A percentile compares a stretch with the other conserved stretches of the same genome.
phyloP scores from a whole-genome alignment of 1,140 invertebrate species.

The Sycophila sp. region DNA sequence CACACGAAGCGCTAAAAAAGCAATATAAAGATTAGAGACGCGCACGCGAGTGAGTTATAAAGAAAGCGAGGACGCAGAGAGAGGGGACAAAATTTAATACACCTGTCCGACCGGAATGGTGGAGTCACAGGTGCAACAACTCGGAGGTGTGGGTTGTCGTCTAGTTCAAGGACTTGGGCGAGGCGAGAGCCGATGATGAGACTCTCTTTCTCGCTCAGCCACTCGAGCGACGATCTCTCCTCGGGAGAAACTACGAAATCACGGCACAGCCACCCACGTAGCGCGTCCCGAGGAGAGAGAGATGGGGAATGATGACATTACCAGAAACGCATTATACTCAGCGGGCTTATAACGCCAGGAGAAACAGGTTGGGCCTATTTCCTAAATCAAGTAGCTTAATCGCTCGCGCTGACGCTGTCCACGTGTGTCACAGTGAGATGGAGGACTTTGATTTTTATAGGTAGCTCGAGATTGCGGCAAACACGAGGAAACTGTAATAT shows the following conservation, averaged over 20 bases:
- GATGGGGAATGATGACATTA: constrained; percentile 25
- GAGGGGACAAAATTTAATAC: constrained; percentile 34
- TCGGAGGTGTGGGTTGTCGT: neutral
- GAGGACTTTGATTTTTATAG: neutral
- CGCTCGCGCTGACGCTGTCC: neutral
- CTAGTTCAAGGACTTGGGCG: constrained; percentile 26
- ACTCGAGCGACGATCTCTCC: neutral
- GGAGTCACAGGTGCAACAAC: constrained; percentile 33
- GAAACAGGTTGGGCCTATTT: neutral
- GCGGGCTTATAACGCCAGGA: neutral
- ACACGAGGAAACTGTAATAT: too few species aligned
- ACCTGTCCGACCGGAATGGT: constrained; percentile 39
- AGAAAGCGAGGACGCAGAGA: neutral
- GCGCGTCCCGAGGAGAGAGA: neutral
- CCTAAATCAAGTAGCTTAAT: constrained; percentile 17
- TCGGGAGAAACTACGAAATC: constrained; percentile 35
- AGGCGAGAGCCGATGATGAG: neutral
- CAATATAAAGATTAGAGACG: constrained; percentile 13
- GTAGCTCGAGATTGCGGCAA: too few species aligned
- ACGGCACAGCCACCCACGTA: constrained; percentile 30
- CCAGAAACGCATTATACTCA: neutral
- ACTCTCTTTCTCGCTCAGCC: neutral
- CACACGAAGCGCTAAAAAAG: constrained; percentile 10
- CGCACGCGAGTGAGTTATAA: constrained; percentile 25
- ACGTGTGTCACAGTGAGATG: neutral